Evolutionary conservation across 2,797 vertebrate genomes (phyloP), one percentile per base, ranked within the genome.

Genomic region (Pseudomugil tenellus): DNA sequence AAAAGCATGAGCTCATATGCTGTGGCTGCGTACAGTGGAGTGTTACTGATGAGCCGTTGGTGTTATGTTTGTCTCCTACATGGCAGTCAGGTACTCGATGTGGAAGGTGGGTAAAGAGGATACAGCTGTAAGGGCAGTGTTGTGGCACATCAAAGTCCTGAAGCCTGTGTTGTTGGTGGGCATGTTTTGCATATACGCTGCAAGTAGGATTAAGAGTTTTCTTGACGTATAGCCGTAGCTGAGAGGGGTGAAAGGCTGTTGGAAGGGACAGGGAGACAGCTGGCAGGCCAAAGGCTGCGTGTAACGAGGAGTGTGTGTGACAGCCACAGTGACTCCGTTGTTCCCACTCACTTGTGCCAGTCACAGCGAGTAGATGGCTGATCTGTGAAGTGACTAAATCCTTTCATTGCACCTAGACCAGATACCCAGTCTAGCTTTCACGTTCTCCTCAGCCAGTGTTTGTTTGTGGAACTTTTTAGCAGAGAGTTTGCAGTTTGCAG

Each of bases 311-410:
- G 85, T 67, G 83, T 80, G 86, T 84, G 84, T 78, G 89, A 84
- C 77, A 65, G 71, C 75, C 86, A 89, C 90, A 92, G 85, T 92
- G 89, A 87, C 89, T 89, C 86, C 89, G 92, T 94, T 94, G 93
- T 94, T 92, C 85, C 84, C 76, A 72, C 73, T 80, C 81, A 63
- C 78, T 90, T 76, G 92, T 89, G 89, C 87, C 92, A 92, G 91
- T 91, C 92, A 81, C 90, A 79, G 77, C 71, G 61, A 87, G 80
- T 82, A 53, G 86, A 90, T 73, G 77, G 84, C 73, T 37, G 79
- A 85, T 90, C 87, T 77, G 79, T 89, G 84, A 88, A 82, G 83
- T 88, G 86, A 91, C 86, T 89, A 80, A 81, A 83, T 76, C 87
- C 81, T 88, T 89, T 92, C 89, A 91, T 77, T 52, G 63, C 84